Evolutionary conservation across 2,113 vertebrate genomes (phyloP), one percentile per base, ranked within the genome.

Genomic region (Odocoileus virginianus): DNA sequence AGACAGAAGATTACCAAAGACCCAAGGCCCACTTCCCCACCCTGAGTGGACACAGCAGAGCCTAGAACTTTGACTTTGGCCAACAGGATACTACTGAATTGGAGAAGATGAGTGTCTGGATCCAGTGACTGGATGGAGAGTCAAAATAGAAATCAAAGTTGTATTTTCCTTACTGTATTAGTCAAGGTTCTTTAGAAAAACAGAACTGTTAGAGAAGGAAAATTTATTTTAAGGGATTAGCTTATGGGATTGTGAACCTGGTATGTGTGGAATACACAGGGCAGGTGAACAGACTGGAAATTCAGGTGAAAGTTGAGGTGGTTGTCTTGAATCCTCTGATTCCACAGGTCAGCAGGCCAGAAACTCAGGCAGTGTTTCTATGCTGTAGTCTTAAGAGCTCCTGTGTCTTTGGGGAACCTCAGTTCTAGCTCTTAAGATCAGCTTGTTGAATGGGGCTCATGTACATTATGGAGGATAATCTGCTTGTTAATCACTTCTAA

Each of bases 11-110:
- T 40, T 27, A 67, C 16, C 55, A 36, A 25, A 78, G n/a, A 52
- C 82, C 19, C 11, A 30, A 14, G 6, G 7, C 52, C 52, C 17
- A 5, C 19, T 33, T 55, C 45, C 10, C n/a, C 30, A 40, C n/a
- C 16, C 16, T 1, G 2, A 19, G 27, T 17, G n/a, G 21, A 27
- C 0, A 0, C 0, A 0, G 50, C 30, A 57, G 55, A 23, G 76
- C 55, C 2, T 0, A 84, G 67, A 96, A 61, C 8, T 54, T 90
- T 40, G 9, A 54, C 40, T 93, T 40, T 45, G 7, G 45, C 33
- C 27, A 60, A 74, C 55, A 60, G 23, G 28, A 36, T 0, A 2
- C 40, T 67, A 3, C 17, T 8, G 4, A 91, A 45, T 5, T 27
- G 87, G 43, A 74, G 52, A 19, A 21, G 28, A 67, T 21, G 17